Percentiles rank a stretch among this genome's conserved stretches.
phyloP scores from a whole-genome alignment of 1,140 invertebrate genomes.

The Macrosteles quadrilineatus region DNA sequence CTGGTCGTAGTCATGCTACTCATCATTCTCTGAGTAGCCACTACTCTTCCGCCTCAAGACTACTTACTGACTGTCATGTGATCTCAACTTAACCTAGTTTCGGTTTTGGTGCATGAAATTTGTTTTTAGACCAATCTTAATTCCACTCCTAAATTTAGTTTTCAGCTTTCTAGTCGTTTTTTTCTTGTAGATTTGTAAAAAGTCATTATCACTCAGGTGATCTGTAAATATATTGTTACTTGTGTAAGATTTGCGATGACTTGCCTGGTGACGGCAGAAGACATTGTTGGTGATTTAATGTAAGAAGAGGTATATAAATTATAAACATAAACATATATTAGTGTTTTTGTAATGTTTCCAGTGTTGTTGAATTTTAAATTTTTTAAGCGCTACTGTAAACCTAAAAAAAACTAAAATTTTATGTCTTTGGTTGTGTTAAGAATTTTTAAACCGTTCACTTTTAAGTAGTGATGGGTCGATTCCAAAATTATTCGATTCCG shows the following conservation, averaged over 20 bases:
- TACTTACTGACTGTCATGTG: not conserved
- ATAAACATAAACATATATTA: no score
- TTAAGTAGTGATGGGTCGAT: no score
- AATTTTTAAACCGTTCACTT: no score
- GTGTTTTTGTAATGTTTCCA: no score
- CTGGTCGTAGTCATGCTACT: constrained; percentile 89
- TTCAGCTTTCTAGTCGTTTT: not conserved
- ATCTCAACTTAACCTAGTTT: not conserved
- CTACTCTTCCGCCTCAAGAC: not conserved
- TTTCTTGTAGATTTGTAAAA: constrained; percentile 8
- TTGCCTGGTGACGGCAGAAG: not conserved
- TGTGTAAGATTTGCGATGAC: not conserved
- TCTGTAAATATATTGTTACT: constrained; percentile 18
- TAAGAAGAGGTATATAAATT: no score
- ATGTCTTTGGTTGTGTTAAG: no score
- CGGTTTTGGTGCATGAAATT: not conserved
- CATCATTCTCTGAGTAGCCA: constrained; percentile 60
- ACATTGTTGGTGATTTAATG: no score
- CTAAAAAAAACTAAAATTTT: no score
- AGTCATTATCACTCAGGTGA: not conserved
- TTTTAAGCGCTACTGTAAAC: no score
- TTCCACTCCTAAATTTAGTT: not conserved
- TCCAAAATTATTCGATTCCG: no score
- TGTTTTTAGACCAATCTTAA: not conserved
- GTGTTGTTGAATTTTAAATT: no score